Evolutionary conservation across 2,888 invertebrate genomes (phyloP).

Genomic region (Ophonus ardosiacus): DNA sequence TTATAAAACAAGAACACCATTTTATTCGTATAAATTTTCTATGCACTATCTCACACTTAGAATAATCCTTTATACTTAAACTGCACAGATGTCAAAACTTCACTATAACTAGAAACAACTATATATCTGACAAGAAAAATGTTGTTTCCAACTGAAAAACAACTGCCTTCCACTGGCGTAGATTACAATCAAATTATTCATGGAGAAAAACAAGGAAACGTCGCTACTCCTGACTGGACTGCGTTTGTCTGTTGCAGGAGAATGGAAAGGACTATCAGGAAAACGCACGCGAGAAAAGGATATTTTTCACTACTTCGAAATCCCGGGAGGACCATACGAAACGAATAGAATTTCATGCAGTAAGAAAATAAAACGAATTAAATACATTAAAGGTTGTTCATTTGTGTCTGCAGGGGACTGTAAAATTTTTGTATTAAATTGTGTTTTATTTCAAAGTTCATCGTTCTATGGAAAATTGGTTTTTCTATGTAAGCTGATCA

Average conservation of each 20-base stretch:
- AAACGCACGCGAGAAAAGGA: conserved; percentile 27
- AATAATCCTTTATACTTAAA: conserved; percentile 8
- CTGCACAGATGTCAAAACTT: conserved; percentile 18
- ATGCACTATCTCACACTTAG: neutral
- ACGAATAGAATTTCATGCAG: neutral
- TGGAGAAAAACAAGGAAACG: conserved; percentile 6
- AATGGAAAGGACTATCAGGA: conserved; percentile 15
- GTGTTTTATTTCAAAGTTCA: neutral
- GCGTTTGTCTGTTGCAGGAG: neutral
- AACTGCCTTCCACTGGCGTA: neutral
- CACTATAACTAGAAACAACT: neutral
- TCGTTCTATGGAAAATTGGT: too few relatives aligned
- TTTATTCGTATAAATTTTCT: too few relatives aligned
- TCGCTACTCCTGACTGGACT: neutral
- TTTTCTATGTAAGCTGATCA: neutral
- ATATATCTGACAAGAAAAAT: conserved; percentile 28
- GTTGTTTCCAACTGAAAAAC: conserved; percentile 24
- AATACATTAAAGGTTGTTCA: neutral
- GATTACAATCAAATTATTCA: conserved; percentile 46
- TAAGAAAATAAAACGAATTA: neutral
- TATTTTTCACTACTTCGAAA: neutral
- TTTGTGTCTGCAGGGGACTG: neutral
- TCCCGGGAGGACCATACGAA: neutral
- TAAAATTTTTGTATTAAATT: neutral
- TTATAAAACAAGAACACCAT: neutral